Base-by-base conservation (phyloP, 2,797 vertebrate species). In the Thunnus albacares region DNA sequence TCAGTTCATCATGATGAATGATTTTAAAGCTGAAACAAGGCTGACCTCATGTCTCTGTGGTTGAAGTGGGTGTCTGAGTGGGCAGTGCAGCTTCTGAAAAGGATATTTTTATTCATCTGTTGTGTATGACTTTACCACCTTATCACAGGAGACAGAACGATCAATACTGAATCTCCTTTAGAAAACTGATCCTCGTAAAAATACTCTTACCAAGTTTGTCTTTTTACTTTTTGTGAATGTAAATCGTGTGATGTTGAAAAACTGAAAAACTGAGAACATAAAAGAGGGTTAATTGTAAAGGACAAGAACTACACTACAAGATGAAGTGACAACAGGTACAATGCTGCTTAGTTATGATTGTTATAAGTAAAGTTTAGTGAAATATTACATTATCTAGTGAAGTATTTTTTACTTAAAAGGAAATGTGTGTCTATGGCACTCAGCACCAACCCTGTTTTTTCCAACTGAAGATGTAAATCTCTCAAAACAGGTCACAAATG, bases 31-130 rank as follows among this genome's bases (percentile, higher is more conserved):
- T 68, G 53, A 84, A 86, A 57, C 52, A 84, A 41, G 17, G 15
- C 56, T 63, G 69, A 78, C 47, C 71, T n/a, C 3, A 51, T 69
- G 62, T 72, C 58, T 65, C 1, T 55, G 52, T 51, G 51, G 70
- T n/a, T 61, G n/a, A 68, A 43, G 88, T 87, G 75, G 84, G 88
- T 30, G 87, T 87, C 17, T 56, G 71, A 69, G 83, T 85, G 52
- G 85, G 85, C 72, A 59, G 74, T 11, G 38, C 35, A 64, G 68
- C 64, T 56, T 71, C 62, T 69, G 43, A 80, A 73, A 73, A 71
- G 61, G 62, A 79, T 57, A 33, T 66, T 64, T 47, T 47, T 47
- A 17, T 47, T 47, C 15, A 20, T 51, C 6, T 68, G 22, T 75
- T 71, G 79, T 80, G 62, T 84, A 81, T 71, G 60, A 73, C 59